Percentiles rank a stretch among this genome's conserved stretches.
These are phyloP conservation scores for Zapus hudsonius DNA, from an alignment of 2,113 vertebrate species.

Conservation along the genomic window DNA sequence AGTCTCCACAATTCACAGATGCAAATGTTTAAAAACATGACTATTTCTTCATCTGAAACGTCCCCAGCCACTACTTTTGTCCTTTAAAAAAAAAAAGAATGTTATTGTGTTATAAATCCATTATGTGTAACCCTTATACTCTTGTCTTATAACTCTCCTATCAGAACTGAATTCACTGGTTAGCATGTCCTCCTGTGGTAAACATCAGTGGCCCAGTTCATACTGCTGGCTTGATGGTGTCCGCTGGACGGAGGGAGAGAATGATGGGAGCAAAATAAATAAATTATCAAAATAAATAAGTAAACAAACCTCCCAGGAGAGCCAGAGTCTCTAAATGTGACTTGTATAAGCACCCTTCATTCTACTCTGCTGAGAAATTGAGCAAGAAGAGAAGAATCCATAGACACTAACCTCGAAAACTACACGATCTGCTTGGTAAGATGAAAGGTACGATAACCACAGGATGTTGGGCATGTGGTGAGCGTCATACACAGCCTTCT, in stretches of 20 bases:
- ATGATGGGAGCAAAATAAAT: neutral
- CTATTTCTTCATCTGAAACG: constrained; percentile 75
- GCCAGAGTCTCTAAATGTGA: too few relatives aligned
- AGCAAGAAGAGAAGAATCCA: neutral
- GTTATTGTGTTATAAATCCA: constrained; percentile 57
- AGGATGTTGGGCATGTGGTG: neutral
- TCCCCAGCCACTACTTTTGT: constrained; percentile 68
- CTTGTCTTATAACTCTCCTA: constrained; percentile 30
- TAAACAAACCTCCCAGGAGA: neutral
- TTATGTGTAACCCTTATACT: constrained; percentile 36
- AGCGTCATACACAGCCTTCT: neutral
- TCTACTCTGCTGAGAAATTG: neutral
- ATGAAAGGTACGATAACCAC: neutral
- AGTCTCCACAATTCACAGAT: constrained; percentile 71
- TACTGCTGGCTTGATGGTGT: neutral
- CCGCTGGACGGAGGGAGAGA: neutral
- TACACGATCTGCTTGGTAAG: neutral
- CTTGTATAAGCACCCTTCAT: neutral
- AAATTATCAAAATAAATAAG: neutral
- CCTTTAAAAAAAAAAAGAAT: constrained; percentile 7
- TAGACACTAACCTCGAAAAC: neutral
- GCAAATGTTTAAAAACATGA: constrained; percentile 68
- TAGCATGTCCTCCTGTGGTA: neutral
- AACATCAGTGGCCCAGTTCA: neutral
- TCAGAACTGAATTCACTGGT: constrained; percentile 59